These are phyloP conservation scores for Drosophila baimaii DNA, from an alignment of 1,140 invertebrate species.

Conservation along the genomic window DNA sequence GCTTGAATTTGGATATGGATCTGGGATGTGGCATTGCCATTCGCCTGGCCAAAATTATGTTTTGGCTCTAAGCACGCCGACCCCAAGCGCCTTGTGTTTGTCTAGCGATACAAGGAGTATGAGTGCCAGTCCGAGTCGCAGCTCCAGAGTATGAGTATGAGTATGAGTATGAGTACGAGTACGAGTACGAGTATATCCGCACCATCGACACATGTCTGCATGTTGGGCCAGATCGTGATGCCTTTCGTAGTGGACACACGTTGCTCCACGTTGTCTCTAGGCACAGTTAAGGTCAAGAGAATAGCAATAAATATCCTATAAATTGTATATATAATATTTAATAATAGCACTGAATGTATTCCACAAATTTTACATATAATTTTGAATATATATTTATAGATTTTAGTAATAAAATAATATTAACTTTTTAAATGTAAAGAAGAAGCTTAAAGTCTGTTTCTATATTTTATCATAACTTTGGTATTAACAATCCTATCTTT, in stretches of 20 bases:
- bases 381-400: too few species aligned
- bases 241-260: conserved; percentile 75
- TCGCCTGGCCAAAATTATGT: conserved; percentile 61
- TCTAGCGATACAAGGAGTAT: background rate
- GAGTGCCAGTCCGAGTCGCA: background rate
- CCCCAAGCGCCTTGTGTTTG: conserved; percentile 32
- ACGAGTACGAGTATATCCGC: conserved; percentile 13
- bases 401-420: too few species aligned
- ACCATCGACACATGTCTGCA: conserved; percentile 69
- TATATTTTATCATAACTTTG: too few species aligned
- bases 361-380: too few species aligned
- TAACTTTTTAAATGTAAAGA: too few species aligned
- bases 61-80: conserved; percentile 42
- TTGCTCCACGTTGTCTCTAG: conserved; percentile 26
- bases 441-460: too few species aligned
- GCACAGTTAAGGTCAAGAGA: background rate
- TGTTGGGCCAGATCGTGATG: conserved; percentile 76
- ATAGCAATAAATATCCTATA: background rate
- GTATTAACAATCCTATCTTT: too few species aligned
- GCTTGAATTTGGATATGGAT: too few species aligned
- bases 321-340: too few species aligned
- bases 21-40: background rate
- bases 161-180: background rate
- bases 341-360: too few species aligned
- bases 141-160: background rate